Conservation (phyloP, 2,797 vertebrate genomes). For the Stomatorhinus walkeri region DNA sequence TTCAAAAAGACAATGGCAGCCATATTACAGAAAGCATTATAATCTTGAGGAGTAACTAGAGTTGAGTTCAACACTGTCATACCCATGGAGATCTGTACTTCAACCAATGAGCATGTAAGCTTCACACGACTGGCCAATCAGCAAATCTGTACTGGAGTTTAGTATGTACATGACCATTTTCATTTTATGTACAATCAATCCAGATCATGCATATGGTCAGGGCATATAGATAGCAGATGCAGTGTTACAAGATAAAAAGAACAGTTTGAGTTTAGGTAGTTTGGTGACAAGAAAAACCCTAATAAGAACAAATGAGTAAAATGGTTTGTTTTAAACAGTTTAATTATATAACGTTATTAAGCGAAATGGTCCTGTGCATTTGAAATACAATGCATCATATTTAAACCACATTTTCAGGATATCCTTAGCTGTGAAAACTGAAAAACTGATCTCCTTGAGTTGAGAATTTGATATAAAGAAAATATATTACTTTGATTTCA, state of each 20-base stretch:
- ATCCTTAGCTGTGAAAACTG: neutral
- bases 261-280: neutral
- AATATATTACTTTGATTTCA: conserved; percentile 10
- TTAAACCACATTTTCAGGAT: neutral
- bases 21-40: neutral
- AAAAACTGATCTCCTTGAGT: neutral
- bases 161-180: neutral
- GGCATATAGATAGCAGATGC: neutral
- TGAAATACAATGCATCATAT: neutral
- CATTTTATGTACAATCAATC: neutral
- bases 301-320: neutral
- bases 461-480: neutral
- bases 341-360: conserved; percentile 10
- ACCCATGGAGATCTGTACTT: neutral
- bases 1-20: conserved; percentile 7
- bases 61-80: neutral
- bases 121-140: neutral
- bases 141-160: neutral
- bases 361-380: neutral
- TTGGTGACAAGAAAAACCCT: neutral
- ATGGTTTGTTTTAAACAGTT: conserved; percentile 8
- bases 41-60: neutral
- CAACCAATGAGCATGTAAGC: neutral
- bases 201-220: neutral
- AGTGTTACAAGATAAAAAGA: neutral